These are phyloP conservation scores for Actinernus sp. DNA, from an alignment of 92 coral and sea anemone genomes.

Conservation along the genomic window DNA sequence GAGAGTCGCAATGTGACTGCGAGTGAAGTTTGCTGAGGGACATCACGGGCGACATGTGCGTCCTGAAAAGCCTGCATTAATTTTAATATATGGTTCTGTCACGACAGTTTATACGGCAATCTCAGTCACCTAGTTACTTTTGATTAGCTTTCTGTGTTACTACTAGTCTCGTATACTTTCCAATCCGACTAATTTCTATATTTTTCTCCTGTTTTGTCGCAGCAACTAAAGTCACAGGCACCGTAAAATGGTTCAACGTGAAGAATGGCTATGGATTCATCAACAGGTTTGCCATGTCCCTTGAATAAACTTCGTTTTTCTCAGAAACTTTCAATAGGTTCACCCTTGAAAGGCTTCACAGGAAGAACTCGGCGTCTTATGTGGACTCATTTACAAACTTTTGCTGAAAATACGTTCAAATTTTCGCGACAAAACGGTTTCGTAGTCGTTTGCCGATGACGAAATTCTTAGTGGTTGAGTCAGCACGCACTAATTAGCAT, in stretches of 20 bases:
- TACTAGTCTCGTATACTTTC: not conserved
- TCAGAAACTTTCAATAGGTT: not conserved
- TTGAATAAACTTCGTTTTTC: not conserved
- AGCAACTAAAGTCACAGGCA: slow-evolving; percentile 95
- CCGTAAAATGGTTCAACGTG: slow-evolving; percentile 99
- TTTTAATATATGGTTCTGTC: slow-evolving; percentile 87
- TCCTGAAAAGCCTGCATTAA: slow-evolving; percentile 80
- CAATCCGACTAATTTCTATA: not conserved
- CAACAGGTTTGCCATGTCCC: slow-evolving; percentile 84
- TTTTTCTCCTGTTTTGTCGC: slow-evolving; percentile 8
- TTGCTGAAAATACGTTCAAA: too few relatives aligned
- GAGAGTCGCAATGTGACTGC: slow-evolving; percentile 16
- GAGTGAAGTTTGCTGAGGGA: slow-evolving; percentile 32
- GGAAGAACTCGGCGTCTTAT: too few relatives aligned
- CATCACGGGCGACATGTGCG: slow-evolving; percentile 94
- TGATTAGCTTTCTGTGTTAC: slow-evolving; percentile 3
- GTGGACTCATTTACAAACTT: too few relatives aligned
- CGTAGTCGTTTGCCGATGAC: slow-evolving; percentile 34
- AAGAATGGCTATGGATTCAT: slow-evolving; percentile 98
- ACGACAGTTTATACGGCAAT: slow-evolving; percentile 74
- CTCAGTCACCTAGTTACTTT: not conserved
- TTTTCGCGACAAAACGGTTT: too few relatives aligned
- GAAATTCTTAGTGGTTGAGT: slow-evolving; percentile 44
- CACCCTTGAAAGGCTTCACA: too few relatives aligned
- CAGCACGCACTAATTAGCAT: slow-evolving; percentile 30